Evolutionary conservation across 1,140 invertebrate species (phyloP).

Genomic region (Ephestia elutella): DNA sequence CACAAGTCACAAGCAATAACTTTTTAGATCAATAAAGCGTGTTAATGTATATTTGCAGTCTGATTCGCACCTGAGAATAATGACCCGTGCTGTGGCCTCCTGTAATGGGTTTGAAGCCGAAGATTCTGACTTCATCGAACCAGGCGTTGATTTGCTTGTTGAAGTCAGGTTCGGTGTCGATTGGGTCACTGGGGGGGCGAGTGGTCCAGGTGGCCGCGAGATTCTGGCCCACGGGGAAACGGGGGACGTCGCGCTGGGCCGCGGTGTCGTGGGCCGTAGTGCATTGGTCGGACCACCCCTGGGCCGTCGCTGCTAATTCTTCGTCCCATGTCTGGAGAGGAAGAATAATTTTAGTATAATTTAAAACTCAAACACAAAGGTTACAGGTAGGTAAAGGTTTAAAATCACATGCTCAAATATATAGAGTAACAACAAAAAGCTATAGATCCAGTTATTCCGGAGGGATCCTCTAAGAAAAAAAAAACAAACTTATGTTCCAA

Average conservation of each 20-base stretch:
- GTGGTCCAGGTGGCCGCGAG: constrained; percentile 87
- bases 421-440: no score
- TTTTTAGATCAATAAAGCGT: neutral
- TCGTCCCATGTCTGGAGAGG: constrained; percentile 85
- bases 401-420: no score
- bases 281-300: constrained; percentile 88
- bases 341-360: no score
- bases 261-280: constrained; percentile 81
- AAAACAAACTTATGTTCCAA: no score
- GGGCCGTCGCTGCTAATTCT: constrained; percentile 85
- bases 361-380: no score
- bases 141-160: constrained; percentile 82
- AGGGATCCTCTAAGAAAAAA: no score
- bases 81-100: constrained; percentile 83
- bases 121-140: constrained; percentile 87
- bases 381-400: neutral
- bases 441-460: no score
- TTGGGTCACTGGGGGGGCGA: constrained; percentile 73
- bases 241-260: constrained; percentile 74
- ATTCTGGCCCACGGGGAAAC: constrained; percentile 89
- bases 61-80: constrained; percentile 83
- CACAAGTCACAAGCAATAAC: constrained; percentile 10
- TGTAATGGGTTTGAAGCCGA: constrained; percentile 78
- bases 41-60: neutral
- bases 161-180: constrained; percentile 81